A percentile compares a stretch with the other conserved stretches of the same genome.
Evolutionary conservation across 1,140 invertebrate genomes (phyloP).

Genomic region (Ips nitidus): DNA sequence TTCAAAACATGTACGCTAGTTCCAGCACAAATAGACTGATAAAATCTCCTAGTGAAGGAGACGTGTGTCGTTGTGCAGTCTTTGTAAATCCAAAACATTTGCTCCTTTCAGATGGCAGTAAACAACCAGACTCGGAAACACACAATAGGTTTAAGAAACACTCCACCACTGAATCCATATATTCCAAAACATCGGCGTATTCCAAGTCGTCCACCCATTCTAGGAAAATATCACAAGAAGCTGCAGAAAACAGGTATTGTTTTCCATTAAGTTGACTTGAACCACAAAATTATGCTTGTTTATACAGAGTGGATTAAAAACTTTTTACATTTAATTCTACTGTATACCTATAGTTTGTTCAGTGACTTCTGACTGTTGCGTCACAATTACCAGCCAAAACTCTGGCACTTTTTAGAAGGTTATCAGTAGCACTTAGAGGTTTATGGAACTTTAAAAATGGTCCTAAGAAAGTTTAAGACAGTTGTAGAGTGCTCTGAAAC

Average conservation of each 20-base stretch:
- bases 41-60: conserved; percentile 17
- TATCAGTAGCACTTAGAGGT: too few relatives aligned
- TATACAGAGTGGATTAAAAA: not conserved
- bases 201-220: conserved; percentile 18
- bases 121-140: conserved; percentile 40
- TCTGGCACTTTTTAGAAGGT: too few relatives aligned
- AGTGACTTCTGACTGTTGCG: too few relatives aligned
- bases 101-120: conserved; percentile 37
- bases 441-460: too few relatives aligned
- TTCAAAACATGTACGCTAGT: not conserved
- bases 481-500: too few relatives aligned
- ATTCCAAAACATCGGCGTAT: conserved; percentile 42
- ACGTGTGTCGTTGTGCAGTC: conserved; percentile 9
- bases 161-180: conserved; percentile 47
- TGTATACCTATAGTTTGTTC: not conserved
- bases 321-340: not conserved
- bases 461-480: too few relatives aligned
- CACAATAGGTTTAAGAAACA: conserved; percentile 42
- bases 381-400: too few relatives aligned
- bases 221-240: conserved; percentile 43
- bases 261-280: conserved; percentile 4
- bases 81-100: conserved; percentile 27
- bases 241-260: conserved; percentile 43
- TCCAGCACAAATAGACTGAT: conserved; percentile 9
- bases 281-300: not conserved